These are phyloP conservation scores for Sesamia nonagrioides DNA, from an alignment of 1,140 invertebrate genomes.

Conservation along the genomic window DNA sequence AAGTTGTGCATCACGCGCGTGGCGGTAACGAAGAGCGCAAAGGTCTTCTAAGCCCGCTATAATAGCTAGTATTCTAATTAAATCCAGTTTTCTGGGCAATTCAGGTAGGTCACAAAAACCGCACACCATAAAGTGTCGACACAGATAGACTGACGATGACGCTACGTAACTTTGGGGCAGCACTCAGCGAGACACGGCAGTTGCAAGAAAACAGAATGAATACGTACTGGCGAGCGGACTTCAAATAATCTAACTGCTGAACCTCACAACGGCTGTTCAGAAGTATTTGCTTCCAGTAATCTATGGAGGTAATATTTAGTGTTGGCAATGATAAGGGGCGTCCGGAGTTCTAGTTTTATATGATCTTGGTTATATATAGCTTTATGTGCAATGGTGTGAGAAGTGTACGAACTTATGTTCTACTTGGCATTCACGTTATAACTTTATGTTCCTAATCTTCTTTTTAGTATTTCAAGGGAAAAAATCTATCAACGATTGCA, in stretches of 20 bases:
- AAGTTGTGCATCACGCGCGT: too few relatives aligned
- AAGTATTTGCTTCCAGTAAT: constrained; percentile 21
- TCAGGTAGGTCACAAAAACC: too few relatives aligned
- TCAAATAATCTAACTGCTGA: neutral
- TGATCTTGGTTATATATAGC: neutral
- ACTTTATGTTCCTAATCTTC: neutral
- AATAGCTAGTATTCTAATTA: too few relatives aligned
- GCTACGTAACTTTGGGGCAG: too few relatives aligned
- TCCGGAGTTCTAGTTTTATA: neutral
- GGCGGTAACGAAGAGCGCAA: too few relatives aligned
- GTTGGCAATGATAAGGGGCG: neutral
- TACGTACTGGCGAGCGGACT: constrained; percentile 1
- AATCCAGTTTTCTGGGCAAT: too few relatives aligned
- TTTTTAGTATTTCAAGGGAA: neutral
- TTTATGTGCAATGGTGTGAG: neutral
- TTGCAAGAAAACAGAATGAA: constrained; percentile 24
- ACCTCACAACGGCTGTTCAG: constrained; percentile 10
- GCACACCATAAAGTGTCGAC: too few relatives aligned
- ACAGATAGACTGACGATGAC: too few relatives aligned
- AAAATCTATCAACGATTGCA: too few relatives aligned
- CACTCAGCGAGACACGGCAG: constrained; percentile 4
- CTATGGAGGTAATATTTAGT: constrained; percentile 6
- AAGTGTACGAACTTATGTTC: too few relatives aligned
- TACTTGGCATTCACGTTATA: neutral
- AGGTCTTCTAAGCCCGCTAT: too few relatives aligned